Base-by-base conservation (phyloP, 1,140 invertebrate species). In the Drosophila lini region DNA sequence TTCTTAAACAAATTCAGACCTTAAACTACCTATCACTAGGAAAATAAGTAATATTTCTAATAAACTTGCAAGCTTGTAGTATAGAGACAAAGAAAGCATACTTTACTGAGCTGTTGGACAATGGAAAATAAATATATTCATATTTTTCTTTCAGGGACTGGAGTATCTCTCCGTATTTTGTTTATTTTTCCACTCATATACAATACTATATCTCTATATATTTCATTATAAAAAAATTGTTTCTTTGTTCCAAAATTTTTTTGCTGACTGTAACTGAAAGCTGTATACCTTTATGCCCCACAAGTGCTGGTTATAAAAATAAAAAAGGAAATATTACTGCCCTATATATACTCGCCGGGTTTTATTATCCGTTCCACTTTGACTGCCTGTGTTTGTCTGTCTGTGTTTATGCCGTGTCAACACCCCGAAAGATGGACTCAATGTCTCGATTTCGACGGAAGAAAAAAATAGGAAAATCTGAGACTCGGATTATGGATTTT, bases 351-450 rank as follows among this genome's bases (percentile, higher is more conserved):
- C 52, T n/a, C 9, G 3, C 7, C 32, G n/a, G 61, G 34, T 55
- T 48, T 79, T 75, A 60, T 47, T 69, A 47, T 61, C 34, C 19
- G 31, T 42, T 40, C 36, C 52, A 38, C 25, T 58, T 10, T 34
- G 4, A 41, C n/a, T 32, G 42, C 44, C 38, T 32, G 4, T 50
- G 38, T 41, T 13, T 47, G 42, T 52, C 38, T 42, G 9, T 47
- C 57, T 38, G 61, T 53, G 48, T 62, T 78, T 60, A 52, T 53
- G 55, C 40, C 52, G 25, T 75, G 68, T 77, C 67, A 57, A 78
- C 56, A 44, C 62, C 44, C 53, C 67, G 45, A 67, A 59, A 59
- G n/a, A 48, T 59, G 16, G 44, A 59, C 68, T 41, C 65, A 71
- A 70, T 70, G 65, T 42, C 42, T 48, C 11, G 50, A 31, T 57